phyloP scores from a whole-genome alignment of 2,888 invertebrate species.

The Monochamus alternatus region DNA sequence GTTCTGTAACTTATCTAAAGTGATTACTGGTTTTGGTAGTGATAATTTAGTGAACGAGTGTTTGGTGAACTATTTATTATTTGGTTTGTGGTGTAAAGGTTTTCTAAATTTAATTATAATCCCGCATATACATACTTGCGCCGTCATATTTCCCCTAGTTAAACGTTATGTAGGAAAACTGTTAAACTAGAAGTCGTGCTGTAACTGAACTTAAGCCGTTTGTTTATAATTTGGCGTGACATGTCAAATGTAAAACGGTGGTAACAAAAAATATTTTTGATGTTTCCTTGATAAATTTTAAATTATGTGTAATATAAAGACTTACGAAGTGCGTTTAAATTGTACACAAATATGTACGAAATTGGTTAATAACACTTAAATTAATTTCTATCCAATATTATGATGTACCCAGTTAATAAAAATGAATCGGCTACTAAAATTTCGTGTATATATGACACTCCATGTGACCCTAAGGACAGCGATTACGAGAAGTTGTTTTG shows the following conservation, averaged over 20 bases:
- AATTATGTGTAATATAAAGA: conserved; percentile 63
- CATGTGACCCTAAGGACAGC: conserved; percentile 68
- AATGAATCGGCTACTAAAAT: conserved; percentile 58
- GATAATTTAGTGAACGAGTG: conserved; percentile 36
- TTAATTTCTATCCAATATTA: conserved; percentile 46
- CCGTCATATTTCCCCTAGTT: conserved; percentile 35
- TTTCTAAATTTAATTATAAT: conserved; percentile 57
- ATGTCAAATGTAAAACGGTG: conserved; percentile 48
- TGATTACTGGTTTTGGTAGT: conserved; percentile 9
- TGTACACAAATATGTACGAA: conserved; percentile 69
- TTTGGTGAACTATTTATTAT: conserved; percentile 44
- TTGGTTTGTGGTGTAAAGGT: conserved; percentile 50
- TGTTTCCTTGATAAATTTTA: conserved; percentile 46
- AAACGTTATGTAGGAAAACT: conserved; percentile 26
- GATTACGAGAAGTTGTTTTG: conserved; percentile 68
- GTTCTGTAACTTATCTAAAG: conserved; percentile 15
- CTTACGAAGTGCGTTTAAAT: conserved; percentile 56
- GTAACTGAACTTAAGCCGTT: conserved; percentile 21
- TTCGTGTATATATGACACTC: conserved; percentile 69
- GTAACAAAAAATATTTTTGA: conserved; percentile 41
- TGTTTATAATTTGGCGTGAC: conserved; percentile 47
- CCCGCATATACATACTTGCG: conserved; percentile 38
- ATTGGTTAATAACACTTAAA: conserved; percentile 69
- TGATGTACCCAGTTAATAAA: conserved; percentile 64
- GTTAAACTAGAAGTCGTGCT: conserved; percentile 18